Evolutionary conservation across 2,888 invertebrate species (phyloP), one percentile per base, ranked within the genome.

Genomic region (Patella caerulea): DNA sequence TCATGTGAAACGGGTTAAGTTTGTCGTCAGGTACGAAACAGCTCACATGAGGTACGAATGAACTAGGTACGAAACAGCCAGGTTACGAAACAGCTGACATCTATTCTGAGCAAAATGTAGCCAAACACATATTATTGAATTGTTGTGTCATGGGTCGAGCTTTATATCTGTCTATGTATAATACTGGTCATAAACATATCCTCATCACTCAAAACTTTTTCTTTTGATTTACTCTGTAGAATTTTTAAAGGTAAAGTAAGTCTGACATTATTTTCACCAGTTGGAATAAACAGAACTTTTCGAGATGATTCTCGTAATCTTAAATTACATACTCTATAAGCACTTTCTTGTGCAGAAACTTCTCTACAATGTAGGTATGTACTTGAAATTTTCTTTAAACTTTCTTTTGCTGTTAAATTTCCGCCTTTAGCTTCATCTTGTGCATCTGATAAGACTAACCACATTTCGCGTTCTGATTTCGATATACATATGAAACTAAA

Each of bases 401-500:
- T 59, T 9, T n/a, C 11, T 2, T 71, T 45, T 34, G 81, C 79
- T 78, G 76, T 52, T 19, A 71, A 24, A 72, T 81, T 79, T 15
- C 79, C 77, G 24, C 76, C 56, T 29, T 53, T 19, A 29, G 78
- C 74, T 70, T 82, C 82, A 54, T 77, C 74, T 69, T 79, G 69
- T 19, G 79, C 77, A 65, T 73, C 53, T 70, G 73, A 24, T 4
- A 82, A 65, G 9, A 82, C 77, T 17, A 34, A 77, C 71, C 71
- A 77, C 72, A 56, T 83, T 81, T 24, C 78, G 29, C 55, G 71
- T 71, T 80, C 82, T 55, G 80, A 76, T 77, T 85, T 85, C 5
- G 82, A 81, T 24, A 85, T 83, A n/a, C n/a, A 74, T 84, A 83
- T 9, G 83, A 81, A 0, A 84, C 79, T 65, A 85, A 83, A 34